phyloP scores from a whole-genome alignment of 2,113 vertebrate species.

The Empidonax traillii region DNA sequence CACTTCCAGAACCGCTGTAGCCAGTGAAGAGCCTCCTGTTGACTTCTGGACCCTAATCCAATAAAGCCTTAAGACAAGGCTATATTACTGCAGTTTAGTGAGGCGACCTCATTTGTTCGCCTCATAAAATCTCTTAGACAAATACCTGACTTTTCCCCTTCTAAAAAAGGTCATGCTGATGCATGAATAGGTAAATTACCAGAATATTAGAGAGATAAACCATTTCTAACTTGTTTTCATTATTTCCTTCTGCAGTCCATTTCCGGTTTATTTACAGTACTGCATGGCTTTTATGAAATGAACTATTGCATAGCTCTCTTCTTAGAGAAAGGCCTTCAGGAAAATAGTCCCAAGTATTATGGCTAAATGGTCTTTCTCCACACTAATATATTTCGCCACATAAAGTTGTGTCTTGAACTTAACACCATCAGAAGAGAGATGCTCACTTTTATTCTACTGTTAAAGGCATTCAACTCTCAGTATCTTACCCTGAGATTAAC shows the following conservation, averaged over 20 bases:
- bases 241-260: background rate
- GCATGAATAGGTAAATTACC: background rate
- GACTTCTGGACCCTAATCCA: background rate
- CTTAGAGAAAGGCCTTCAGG: background rate
- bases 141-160: accelerated
- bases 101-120: background rate
- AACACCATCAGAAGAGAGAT: background rate
- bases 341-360: background rate
- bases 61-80: background rate
- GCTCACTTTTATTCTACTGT: background rate
- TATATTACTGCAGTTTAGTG: background rate
- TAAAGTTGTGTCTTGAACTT: background rate
- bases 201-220: background rate
- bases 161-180: background rate
- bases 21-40: background rate
- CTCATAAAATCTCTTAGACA: background rate
- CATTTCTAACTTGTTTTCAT: background rate
- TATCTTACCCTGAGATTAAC: background rate
- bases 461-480: background rate
- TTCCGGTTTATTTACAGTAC: background rate
- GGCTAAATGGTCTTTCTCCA: background rate
- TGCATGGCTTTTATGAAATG: background rate
- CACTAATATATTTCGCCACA: background rate
- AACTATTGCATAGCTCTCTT: background rate
- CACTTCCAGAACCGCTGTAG: background rate